These are phyloP conservation scores for Chionoecetes opilio DNA, from an alignment of 1,140 invertebrate genomes.

Conservation along the genomic window DNA sequence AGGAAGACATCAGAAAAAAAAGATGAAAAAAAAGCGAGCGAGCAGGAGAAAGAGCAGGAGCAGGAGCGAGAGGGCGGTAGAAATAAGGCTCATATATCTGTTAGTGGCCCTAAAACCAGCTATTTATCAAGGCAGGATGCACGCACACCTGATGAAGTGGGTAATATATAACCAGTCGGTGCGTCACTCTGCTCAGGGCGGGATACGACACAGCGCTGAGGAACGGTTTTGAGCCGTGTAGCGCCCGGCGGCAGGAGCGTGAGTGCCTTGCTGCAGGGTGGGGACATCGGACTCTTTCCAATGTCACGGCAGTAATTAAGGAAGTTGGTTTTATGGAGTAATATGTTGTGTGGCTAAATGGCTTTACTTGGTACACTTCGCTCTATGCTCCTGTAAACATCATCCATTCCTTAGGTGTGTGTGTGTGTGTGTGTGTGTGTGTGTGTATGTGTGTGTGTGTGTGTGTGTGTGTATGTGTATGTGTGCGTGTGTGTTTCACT, in stretches of 20 bases:
- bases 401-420: not conserved
- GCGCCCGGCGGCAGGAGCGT: not conserved
- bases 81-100: not conserved
- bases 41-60: not conserved
- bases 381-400: not conserved
- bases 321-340: slow-evolving; percentile 19
- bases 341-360: slow-evolving; percentile 2
- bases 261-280: not conserved
- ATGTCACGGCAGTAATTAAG: not conserved
- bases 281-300: not conserved
- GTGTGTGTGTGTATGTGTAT: slow-evolving; percentile 13
- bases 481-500: not conserved
- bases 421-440: not conserved
- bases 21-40: not conserved
- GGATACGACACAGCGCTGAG: not conserved
- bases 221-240: not conserved
- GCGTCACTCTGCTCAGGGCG: not conserved
- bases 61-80: not conserved
- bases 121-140: slow-evolving; percentile 17
- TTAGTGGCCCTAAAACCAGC: not conserved
- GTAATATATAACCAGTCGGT: not conserved
- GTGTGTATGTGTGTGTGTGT: slow-evolving; percentile 39
- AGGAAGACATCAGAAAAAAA: not conserved
- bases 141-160: slow-evolving; percentile 14
- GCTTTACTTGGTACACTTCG: not conserved